Base-by-base conservation (phyloP, 1,140 invertebrate genomes). In the Heliconius congener region DNA sequence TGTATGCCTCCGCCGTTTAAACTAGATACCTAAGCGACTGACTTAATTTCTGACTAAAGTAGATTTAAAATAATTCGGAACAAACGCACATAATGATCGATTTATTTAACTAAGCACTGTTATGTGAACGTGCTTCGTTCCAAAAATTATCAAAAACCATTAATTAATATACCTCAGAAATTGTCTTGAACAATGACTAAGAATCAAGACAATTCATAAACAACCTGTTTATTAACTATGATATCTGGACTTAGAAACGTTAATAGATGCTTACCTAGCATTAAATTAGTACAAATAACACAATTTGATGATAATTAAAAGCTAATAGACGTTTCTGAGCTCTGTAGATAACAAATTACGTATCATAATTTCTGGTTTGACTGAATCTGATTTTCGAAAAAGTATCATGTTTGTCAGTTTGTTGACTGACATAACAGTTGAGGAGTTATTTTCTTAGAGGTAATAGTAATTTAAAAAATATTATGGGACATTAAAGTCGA, bases 401-500 rank as follows among this genome's bases (percentile, higher is more conserved):
- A 46, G 0, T 46, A 46, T 46, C 27, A 30, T 27, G 27, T 3
- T 23, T 66, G n/a, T 27, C 57, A n/a, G 55, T 57, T 23, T 30
- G 19, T 8, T 66, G 60, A 66, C 60, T 66, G 60, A 30, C 60
- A 23, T 23, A 16, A 13, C 4, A 66, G 27, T 66, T 66, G 23
- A 57, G 11, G 0, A 66, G 4, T 23, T 60, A 27, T 13, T 66
- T 4, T 27, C 60, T 30, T 66, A 27, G 23, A 66, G 13, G 3
- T 66, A 30, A 66, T 66, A 30, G 60, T 66, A 66, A 66, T 66
- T 66, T 66, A 57, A 13, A 30, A 66, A 6, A 13, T 66, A 18
- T 30, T 66, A 66, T 30, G 60, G 4, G 23, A 66, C 60, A 27
- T 66, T 66, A 66, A 66, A 66, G 60, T 66, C 60, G 60, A 66